Evolutionary conservation across 2,113 vertebrate species (phyloP), one percentile per base, ranked within the genome.

Genomic region (Lepus timidus): DNA sequence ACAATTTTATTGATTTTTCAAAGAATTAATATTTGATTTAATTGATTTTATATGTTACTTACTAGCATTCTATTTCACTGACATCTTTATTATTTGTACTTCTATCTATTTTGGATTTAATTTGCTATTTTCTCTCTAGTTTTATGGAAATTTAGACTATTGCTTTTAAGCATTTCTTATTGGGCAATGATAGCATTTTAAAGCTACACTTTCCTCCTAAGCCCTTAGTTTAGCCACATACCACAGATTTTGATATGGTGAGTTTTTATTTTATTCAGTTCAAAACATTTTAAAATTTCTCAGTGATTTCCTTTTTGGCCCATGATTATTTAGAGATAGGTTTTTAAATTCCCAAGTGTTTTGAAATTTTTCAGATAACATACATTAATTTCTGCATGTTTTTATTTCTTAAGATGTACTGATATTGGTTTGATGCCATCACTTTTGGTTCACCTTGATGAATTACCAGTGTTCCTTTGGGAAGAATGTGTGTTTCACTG

Each of bases 1-100:
- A 85, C 33, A 88, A 70, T 36, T 68, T 44, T 88, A 36, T 29
- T 75, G 22, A 76, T 39, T 96, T 91, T 93, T 64, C 22, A 75
- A 73, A 93, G 39, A 62, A 23, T 36, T 4, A 71, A 12, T 14
- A 74, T 67, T 85, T 70, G 36, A 20, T 39, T 85, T 65, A 84
- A 71, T 73, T 67, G 49, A 49, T 90, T 58, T 33, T 33, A 33
- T 80, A 20, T 83, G 61, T 70, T 70, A 10, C 23, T 73, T 88
- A 62, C 62, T 44, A 39, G 14, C 81, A 51, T 80, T 55, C 29
- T 44, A 31, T 80, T 80, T 52, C 17, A 91, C 33, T 58, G n/a
- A 75, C 27, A 84, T 88, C 22, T 83, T 85, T 89, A 75, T 70
- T 55, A 49, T 36, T 85, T 81, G 58, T 17, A 12, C 39, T 44